A percentile compares a stretch with the other conserved stretches of the same genome.
Evolutionary conservation across 2,797 vertebrate genomes (phyloP).

Genomic region (Scyliorhinus canicula): DNA sequence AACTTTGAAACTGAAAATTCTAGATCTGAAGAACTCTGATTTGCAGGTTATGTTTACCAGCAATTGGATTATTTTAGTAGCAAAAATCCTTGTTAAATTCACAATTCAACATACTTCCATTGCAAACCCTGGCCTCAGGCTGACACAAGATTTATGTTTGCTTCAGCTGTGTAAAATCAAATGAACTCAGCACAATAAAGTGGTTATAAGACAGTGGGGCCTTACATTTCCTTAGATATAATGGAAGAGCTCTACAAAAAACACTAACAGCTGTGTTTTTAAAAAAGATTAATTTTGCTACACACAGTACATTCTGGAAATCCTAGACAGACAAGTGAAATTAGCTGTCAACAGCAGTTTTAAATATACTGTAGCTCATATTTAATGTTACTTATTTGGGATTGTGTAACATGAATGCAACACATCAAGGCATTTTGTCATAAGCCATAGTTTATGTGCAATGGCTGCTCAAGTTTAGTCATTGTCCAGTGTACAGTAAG

Average conservation of each 20-base stretch:
- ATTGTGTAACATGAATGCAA: neutral
- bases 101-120: neutral
- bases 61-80: neutral
- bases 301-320: neutral
- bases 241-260: neutral
- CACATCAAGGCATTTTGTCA: neutral
- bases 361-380: neutral
- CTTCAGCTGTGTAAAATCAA: neutral
- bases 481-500: neutral
- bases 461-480: too few species aligned
- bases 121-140: neutral
- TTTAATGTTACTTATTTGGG: neutral
- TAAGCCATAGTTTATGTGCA: too few species aligned
- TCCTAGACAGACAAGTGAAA: neutral
- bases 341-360: neutral
- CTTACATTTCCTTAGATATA: neutral
- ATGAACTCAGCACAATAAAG: neutral
- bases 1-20: neutral
- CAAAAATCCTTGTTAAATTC: too few species aligned
- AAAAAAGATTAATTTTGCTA: neutral
- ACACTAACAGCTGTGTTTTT: neutral
- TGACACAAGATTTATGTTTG: neutral
- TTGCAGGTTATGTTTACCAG: neutral
- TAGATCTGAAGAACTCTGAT: neutral
- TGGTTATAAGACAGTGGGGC: neutral